phyloP scores from a whole-genome alignment of 2,888 invertebrate genomes.

The Sarcophaga carnaria region DNA sequence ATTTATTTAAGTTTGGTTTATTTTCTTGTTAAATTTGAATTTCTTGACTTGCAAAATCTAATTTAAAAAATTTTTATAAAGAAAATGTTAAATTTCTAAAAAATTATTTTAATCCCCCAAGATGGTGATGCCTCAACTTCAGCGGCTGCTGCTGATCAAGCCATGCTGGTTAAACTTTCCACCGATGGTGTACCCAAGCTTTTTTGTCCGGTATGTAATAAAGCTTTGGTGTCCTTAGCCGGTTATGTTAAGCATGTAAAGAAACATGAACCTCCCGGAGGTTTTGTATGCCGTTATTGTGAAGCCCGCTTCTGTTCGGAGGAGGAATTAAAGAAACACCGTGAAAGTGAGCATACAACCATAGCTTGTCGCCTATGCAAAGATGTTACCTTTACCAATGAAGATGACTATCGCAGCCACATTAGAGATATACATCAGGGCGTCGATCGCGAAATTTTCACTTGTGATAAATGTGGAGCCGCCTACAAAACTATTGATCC shows the following conservation, averaged over 20 bases:
- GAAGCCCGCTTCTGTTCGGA: conserved; percentile 77
- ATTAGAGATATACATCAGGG: conserved; percentile 80
- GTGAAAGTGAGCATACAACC: conserved; percentile 74
- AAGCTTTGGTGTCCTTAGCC: conserved; percentile 73
- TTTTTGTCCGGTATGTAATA: conserved; percentile 79
- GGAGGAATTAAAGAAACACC: conserved; percentile 77
- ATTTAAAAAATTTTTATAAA: too few relatives aligned
- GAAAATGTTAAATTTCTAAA: too few relatives aligned
- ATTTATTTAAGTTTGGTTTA: too few relatives aligned
- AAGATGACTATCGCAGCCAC: conserved; percentile 79
- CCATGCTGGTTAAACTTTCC: conserved; percentile 79
- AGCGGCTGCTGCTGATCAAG: conserved; percentile 51
- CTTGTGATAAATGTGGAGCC: conserved; percentile 82
- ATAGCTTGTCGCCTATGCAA: conserved; percentile 80
- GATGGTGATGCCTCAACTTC: conserved; percentile 45
- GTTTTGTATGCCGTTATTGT: conserved; percentile 80
- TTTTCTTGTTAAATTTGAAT: too few relatives aligned
- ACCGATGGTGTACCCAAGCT: conserved; percentile 79
- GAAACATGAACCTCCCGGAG: conserved; percentile 81
- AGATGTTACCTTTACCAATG: conserved; percentile 75
- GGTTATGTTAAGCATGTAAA: conserved; percentile 81
- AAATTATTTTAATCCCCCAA: too few relatives aligned
- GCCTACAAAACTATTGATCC: conserved; percentile 81
- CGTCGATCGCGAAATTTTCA: conserved; percentile 78
- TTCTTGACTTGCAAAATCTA: too few relatives aligned